Conservation (phyloP, 2,888 invertebrate genomes). For the Sycophila texana region DNA sequence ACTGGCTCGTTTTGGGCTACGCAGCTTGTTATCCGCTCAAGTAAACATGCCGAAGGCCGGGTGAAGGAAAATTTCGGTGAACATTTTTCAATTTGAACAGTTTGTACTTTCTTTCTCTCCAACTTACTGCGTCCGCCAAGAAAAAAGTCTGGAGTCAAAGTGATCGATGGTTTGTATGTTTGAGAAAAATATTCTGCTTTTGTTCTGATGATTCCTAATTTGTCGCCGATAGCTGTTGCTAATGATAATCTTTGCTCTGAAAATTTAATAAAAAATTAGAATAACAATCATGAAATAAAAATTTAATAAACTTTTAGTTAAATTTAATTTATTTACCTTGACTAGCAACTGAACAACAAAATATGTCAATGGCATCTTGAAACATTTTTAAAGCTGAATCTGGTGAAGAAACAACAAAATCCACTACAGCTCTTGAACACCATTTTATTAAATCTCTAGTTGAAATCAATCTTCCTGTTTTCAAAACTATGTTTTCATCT, state of each 20-base stretch:
- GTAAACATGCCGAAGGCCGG: conserved; percentile 85
- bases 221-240: conserved; percentile 86
- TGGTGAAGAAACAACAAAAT: conserved; percentile 85
- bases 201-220: conserved; percentile 87
- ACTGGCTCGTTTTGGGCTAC: conserved; percentile 91
- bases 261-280: conserved; percentile 27
- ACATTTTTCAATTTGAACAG: conserved; percentile 73
- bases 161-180: conserved; percentile 87
- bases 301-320: background rate
- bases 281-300: background rate
- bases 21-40: conserved; percentile 93
- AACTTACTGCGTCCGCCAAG: conserved; percentile 83
- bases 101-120: conserved; percentile 61
- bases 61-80: conserved; percentile 87
- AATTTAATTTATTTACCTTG: conserved; percentile 65
- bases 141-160: conserved; percentile 78
- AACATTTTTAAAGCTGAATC: conserved; percentile 84
- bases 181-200: conserved; percentile 89
- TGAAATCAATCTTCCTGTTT: conserved; percentile 83
- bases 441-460: conserved; percentile 95
- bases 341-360: conserved; percentile 86
- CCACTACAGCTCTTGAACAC: conserved; percentile 86
- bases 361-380: conserved; percentile 94
- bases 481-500: conserved; percentile 71
- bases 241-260: conserved; percentile 81